A percentile compares a stretch with the other conserved stretches of the same genome.
Conservation (phyloP, 2,113 vertebrate species). For the Pelecanoides urinatrix region DNA sequence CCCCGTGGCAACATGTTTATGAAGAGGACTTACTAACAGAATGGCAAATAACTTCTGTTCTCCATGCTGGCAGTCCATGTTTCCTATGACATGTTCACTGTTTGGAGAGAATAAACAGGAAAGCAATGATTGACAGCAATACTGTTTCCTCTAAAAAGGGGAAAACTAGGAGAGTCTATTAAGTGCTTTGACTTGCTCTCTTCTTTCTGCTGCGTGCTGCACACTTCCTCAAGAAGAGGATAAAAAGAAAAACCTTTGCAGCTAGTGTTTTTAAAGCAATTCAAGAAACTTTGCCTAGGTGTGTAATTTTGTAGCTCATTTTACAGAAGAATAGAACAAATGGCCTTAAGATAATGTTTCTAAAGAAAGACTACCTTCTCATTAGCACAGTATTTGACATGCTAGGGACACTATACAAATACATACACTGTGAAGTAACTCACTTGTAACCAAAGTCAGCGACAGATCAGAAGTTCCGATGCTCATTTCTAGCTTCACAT, state of each 20-base stretch:
- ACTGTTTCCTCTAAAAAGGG: neutral
- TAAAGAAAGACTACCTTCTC: neutral
- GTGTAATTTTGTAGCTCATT: neutral
- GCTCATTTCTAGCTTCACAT: neutral
- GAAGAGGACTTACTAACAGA: constrained; percentile 8
- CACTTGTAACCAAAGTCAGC: neutral
- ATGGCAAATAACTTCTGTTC: neutral
- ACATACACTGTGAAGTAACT: neutral
- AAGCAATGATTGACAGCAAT: neutral
- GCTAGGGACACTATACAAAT: neutral
- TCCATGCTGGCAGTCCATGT: neutral
- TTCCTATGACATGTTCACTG: neutral
- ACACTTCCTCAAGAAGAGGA: neutral
- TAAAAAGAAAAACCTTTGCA: neutral
- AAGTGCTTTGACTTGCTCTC: neutral
- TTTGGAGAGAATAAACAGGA: neutral
- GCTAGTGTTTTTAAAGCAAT: neutral
- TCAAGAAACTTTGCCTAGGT: neutral
- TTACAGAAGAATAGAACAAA: neutral
- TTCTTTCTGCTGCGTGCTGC: neutral
- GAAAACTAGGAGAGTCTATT: neutral
- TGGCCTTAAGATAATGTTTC: neutral
- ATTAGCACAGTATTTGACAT: neutral
- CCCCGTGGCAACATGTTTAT: constrained; percentile 38
- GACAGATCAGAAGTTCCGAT: neutral